Evolutionary conservation across 2,888 invertebrate genomes (phyloP).

Genomic region (Drosophila multiciliata): DNA sequence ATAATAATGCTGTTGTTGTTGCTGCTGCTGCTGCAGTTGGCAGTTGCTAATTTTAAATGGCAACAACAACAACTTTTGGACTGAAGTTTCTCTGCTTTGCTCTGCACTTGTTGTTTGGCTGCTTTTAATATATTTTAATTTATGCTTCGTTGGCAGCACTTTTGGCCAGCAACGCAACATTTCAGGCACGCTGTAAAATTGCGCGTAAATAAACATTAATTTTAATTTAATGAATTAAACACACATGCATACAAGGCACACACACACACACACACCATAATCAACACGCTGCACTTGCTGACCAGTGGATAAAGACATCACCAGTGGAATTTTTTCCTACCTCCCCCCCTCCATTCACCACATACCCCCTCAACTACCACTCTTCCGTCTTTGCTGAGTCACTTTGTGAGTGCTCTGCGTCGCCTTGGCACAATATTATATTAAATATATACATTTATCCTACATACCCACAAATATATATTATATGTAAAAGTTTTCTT

Average conservation of each 20-base stretch:
- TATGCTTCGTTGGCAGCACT: constrained; percentile 77
- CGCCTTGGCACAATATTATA: constrained; percentile 78
- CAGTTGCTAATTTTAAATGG: constrained; percentile 74
- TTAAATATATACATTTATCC: neutral
- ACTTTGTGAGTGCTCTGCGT: constrained; percentile 32
- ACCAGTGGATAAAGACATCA: constrained; percentile 52
- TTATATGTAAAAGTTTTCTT: constrained; percentile 55
- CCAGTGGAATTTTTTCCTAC: constrained; percentile 34
- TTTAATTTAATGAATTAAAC: constrained; percentile 79
- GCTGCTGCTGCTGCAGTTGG: constrained; percentile 28
- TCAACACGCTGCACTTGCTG: constrained; percentile 17
- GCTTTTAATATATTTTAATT: constrained; percentile 75
- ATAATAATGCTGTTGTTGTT: constrained; percentile 41
- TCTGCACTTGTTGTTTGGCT: constrained; percentile 23
- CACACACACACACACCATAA: constrained; percentile 9
- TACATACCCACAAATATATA: neutral
- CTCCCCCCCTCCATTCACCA: neutral
- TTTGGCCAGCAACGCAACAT: constrained; percentile 69
- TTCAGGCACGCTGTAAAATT: constrained; percentile 70
- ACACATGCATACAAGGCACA: constrained; percentile 20
- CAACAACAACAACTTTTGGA: constrained; percentile 54
- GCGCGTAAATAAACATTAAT: constrained; percentile 78
- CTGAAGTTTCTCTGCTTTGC: constrained; percentile 39
- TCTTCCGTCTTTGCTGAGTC: constrained; percentile 46
- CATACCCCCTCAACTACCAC: neutral